A percentile compares a stretch with the other conserved stretches of the same genome.
phyloP scores from a whole-genome alignment of 2,888 invertebrate genomes.

The Tanypteryx hageni region DNA sequence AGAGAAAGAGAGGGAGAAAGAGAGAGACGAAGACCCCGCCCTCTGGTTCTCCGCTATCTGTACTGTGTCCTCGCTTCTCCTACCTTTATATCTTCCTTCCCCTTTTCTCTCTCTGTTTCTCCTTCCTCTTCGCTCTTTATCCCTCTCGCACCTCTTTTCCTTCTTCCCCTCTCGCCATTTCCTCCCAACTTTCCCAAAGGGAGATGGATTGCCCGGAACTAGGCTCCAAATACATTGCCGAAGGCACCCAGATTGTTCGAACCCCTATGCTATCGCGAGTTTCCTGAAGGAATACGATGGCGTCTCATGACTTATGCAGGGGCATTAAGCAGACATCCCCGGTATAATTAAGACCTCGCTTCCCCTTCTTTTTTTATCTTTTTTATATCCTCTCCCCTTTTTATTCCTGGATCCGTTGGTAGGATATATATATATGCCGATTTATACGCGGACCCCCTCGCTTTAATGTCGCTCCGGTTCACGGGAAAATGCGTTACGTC shows the following conservation, averaged over 20 bases:
- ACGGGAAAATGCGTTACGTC: not conserved
- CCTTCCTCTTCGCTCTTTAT: not conserved
- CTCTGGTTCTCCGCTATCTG: not conserved
- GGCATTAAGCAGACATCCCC: not conserved
- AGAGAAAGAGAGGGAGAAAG: not conserved
- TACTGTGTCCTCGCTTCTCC: not conserved
- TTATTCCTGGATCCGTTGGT: not conserved
- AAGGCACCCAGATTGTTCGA: not conserved
- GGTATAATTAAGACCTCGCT: constrained; percentile 6
- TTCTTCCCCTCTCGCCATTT: not conserved
- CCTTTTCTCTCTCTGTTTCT: not conserved
- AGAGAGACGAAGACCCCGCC: not conserved
- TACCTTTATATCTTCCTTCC: not conserved
- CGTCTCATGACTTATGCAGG: not conserved
- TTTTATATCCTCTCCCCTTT: not conserved
- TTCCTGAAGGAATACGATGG: constrained; percentile 15
- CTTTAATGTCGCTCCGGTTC: not conserved
- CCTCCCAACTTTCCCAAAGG: not conserved
- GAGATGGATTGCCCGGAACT: constrained; percentile 22
- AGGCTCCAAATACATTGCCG: constrained; percentile 7
- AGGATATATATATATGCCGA: not conserved
- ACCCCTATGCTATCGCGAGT: not conserved
- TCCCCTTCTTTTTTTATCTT: not conserved
- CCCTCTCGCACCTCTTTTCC: not conserved
- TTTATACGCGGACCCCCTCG: not conserved